phyloP scores from a whole-genome alignment of 2,113 vertebrate species.

The Gobius niger region DNA sequence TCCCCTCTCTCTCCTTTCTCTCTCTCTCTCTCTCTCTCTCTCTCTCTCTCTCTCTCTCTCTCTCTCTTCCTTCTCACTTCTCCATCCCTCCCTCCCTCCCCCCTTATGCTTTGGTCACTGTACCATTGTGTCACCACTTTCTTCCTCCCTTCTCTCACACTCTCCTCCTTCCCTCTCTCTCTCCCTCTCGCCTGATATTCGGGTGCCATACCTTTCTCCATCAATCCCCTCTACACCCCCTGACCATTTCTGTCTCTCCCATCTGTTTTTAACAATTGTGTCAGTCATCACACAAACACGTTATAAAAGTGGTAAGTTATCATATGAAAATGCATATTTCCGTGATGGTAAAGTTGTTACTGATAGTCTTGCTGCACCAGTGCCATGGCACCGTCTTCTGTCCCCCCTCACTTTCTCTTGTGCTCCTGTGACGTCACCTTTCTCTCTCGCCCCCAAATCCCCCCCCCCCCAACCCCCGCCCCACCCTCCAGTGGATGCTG shows the following conservation, averaged over 20 bases:
- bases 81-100: background rate
- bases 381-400: too few species aligned
- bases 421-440: background rate
- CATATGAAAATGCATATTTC: too few species aligned
- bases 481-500: background rate
- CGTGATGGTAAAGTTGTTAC: too few species aligned
- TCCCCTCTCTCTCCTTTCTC: background rate
- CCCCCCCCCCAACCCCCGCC: too few species aligned
- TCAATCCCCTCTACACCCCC: background rate
- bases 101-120: too few species aligned
- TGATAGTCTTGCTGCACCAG: too few species aligned
- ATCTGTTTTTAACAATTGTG: background rate
- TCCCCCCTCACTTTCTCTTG: background rate
- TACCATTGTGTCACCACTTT: background rate
- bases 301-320: too few species aligned
- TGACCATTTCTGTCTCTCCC: background rate
- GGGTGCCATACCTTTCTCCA: background rate
- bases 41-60: background rate
- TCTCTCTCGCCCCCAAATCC: too few species aligned
- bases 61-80: too few species aligned
- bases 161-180: background rate
- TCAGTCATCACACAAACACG: too few species aligned
- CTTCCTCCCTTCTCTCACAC: background rate
- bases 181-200: background rate
- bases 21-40: background rate